phyloP scores from a whole-genome alignment of 2,888 invertebrate species.

The Phaonia tiefii region DNA sequence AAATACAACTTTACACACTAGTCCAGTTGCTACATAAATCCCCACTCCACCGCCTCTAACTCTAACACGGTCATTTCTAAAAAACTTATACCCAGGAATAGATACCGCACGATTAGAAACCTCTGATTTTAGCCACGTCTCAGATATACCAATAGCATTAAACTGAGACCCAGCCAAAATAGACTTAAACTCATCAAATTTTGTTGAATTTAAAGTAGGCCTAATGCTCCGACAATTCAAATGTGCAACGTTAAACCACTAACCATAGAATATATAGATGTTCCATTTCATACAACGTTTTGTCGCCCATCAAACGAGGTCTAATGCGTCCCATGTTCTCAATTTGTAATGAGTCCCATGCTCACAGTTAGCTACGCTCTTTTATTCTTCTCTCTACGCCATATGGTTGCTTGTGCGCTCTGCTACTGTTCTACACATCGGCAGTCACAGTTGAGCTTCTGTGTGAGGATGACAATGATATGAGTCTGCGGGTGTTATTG shows the following conservation, averaged over 20 bases:
- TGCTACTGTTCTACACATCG: too few relatives aligned
- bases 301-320: too few relatives aligned
- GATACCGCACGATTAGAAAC: not conserved
- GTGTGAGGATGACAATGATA: too few relatives aligned
- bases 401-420: too few relatives aligned
- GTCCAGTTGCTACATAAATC: not conserved
- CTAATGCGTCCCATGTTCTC: too few relatives aligned
- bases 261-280: too few relatives aligned
- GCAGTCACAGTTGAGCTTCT: too few relatives aligned
- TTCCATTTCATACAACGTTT: too few relatives aligned
- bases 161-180: not conserved
- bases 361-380: too few relatives aligned
- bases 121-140: constrained; percentile 9
- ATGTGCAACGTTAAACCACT: not conserved
- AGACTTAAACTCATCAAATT: not conserved
- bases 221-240: not conserved
- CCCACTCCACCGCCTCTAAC: constrained; percentile 27
- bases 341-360: too few relatives aligned
- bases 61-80: constrained; percentile 4
- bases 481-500: too few relatives aligned
- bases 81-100: constrained; percentile 16
- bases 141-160: not conserved
- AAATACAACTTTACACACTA: constrained; percentile 1
- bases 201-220: not conserved
- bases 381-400: too few relatives aligned